Evolutionary conservation across 2,113 vertebrate species (phyloP).

Genomic region (Sebastes fasciatus): DNA sequence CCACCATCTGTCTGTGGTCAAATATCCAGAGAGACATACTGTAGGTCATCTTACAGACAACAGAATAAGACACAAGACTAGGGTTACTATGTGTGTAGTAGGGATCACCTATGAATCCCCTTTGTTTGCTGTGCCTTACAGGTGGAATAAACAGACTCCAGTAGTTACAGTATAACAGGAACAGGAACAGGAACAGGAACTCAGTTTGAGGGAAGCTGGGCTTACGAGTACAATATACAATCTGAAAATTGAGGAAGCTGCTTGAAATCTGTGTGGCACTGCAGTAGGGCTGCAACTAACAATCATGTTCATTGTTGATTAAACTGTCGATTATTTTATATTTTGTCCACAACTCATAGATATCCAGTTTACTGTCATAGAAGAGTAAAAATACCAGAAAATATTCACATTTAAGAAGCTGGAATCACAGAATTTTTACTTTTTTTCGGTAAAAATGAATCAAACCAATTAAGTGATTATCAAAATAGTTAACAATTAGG

Average conservation of each 20-base stretch:
- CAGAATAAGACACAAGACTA: conserved; percentile 17
- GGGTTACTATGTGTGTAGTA: not conserved
- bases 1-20: conserved; percentile 67
- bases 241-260: not conserved
- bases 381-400: too few relatives aligned
- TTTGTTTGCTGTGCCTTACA: not conserved
- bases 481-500: too few relatives aligned
- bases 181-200: not conserved
- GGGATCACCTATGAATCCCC: not conserved
- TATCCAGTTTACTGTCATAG: too few relatives aligned
- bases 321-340: too few relatives aligned
- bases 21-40: conserved; percentile 40
- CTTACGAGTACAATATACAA: not conserved
- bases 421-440: too few relatives aligned
- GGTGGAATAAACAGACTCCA: not conserved
- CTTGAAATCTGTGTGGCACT: not conserved
- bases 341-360: too few relatives aligned
- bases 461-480: too few relatives aligned
- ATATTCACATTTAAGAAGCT: too few relatives aligned
- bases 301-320: too few relatives aligned
- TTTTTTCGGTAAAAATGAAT: too few relatives aligned
- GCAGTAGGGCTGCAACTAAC: too few relatives aligned
- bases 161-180: too few relatives aligned
- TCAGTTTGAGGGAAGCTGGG: not conserved
- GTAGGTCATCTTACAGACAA: conserved; percentile 61